These are phyloP conservation scores for Sebastolobus alascanus DNA, from an alignment of 2,797 vertebrate genomes.

Conservation along the genomic window DNA sequence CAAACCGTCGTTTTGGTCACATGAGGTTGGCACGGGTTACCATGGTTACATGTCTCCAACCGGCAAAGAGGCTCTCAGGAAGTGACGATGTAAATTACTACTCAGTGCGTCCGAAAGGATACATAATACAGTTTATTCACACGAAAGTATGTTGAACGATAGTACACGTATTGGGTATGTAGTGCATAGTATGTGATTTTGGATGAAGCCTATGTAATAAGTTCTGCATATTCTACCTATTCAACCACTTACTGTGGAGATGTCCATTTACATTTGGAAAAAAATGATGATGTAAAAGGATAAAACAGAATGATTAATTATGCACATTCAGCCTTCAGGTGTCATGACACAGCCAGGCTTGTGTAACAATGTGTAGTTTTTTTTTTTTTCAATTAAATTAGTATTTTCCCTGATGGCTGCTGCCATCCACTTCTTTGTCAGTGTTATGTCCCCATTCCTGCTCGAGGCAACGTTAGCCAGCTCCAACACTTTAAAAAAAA, in stretches of 20 bases:
- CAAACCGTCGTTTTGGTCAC: not conserved
- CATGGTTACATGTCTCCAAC: not conserved
- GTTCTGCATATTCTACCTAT: not conserved
- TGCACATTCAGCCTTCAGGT: constrained; percentile 4
- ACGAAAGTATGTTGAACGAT: not conserved
- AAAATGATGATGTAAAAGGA: not conserved
- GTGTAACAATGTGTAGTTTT: not conserved
- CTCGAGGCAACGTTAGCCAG: constrained; percentile 15
- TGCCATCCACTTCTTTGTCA: not conserved
- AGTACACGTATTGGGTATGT: not conserved
- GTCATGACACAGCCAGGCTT: not conserved
- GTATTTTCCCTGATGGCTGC: constrained; percentile 1
- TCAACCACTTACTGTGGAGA: not conserved
- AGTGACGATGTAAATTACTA: not conserved
- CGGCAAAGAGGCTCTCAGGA: not conserved
- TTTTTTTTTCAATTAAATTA: constrained; percentile 18
- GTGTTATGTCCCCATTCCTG: constrained; percentile 2
- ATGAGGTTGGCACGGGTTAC: not conserved
- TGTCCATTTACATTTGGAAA: not conserved
- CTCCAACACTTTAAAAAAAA: constrained; percentile 13
- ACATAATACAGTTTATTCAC: not conserved
- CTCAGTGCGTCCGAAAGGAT: not conserved
- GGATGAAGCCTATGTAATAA: not conserved
- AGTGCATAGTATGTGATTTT: not conserved
- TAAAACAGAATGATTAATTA: not conserved